These are phyloP conservation scores for Drosophila arizonae DNA, from an alignment of 1,140 invertebrate genomes.

Conservation along the genomic window DNA sequence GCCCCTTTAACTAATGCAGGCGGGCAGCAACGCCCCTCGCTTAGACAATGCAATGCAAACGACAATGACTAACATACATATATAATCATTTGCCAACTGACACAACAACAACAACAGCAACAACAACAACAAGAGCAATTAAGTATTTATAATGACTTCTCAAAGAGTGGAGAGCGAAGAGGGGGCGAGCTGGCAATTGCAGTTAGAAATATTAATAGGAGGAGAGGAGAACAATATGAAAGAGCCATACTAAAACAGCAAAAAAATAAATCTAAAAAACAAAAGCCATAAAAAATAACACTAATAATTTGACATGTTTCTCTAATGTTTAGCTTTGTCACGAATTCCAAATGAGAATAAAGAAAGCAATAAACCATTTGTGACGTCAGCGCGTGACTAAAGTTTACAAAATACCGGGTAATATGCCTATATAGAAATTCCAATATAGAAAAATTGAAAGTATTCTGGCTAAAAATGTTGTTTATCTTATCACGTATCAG, in stretches of 20 bases:
- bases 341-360: neutral
- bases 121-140: conserved; percentile 23
- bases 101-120: conserved; percentile 16
- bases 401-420: conserved; percentile 8
- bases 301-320: conserved; percentile 10
- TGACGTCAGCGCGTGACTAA: conserved; percentile 28
- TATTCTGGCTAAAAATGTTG: conserved; percentile 15
- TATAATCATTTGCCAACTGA: conserved; percentile 46
- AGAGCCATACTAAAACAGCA: neutral
- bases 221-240: neutral
- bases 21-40: conserved; percentile 16
- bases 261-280: neutral
- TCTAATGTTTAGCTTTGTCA: conserved; percentile 16
- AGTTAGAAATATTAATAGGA: conserved; percentile 30
- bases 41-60: conserved; percentile 23
- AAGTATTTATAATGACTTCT: conserved; percentile 44
- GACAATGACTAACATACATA: conserved; percentile 24
- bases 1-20: too few species aligned
- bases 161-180: conserved; percentile 6
- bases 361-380: neutral
- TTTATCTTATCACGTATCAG: conserved; percentile 62
- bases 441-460: conserved; percentile 2
- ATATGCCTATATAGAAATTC: neutral
- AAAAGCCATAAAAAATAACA: neutral
- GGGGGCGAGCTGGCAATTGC: neutral